phyloP scores from a whole-genome alignment of 1,140 invertebrate species.

The Formica exsecta region DNA sequence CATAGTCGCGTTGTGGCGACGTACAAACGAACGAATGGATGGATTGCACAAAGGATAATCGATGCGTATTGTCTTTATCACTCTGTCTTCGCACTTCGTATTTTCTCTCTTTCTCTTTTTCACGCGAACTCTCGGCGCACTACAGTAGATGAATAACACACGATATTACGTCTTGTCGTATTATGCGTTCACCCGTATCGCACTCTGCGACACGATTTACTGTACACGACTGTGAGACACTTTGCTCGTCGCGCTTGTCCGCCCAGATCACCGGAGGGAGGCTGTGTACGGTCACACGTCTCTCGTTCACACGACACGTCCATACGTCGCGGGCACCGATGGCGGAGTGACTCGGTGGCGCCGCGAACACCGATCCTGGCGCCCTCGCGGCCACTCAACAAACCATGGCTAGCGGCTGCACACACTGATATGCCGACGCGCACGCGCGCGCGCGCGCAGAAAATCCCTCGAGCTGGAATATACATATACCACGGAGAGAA shows the following conservation, averaged over 20 bases:
- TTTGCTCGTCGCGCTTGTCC: conserved; percentile 61
- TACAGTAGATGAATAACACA: conserved; percentile 16
- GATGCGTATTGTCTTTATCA: conserved; percentile 39
- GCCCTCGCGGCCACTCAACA: conserved; percentile 68
- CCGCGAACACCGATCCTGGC: conserved; percentile 73
- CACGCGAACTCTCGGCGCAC: neutral
- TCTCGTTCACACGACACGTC: conserved; percentile 70
- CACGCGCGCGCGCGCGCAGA: neutral
- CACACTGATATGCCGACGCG: neutral
- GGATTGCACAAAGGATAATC: conserved; percentile 68
- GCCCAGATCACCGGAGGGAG: conserved; percentile 48
- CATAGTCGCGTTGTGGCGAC: conserved; percentile 54
- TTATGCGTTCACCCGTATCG: neutral
- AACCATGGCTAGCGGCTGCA: neutral
- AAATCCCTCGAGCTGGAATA: conserved; percentile 27
- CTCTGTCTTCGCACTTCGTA: conserved; percentile 39
- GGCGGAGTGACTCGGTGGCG: conserved; percentile 82
- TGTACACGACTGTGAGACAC: neutral
- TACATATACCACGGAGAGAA: conserved; percentile 6
- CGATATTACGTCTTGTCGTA: neutral
- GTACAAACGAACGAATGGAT: conserved; percentile 52
- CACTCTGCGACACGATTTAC: neutral
- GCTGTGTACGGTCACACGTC: conserved; percentile 65
- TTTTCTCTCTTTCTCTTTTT: conserved; percentile 16
- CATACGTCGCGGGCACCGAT: conserved; percentile 78